These are phyloP conservation scores for Rhyacophila brunnea DNA, from an alignment of 1,140 invertebrate species.

Conservation along the genomic window DNA sequence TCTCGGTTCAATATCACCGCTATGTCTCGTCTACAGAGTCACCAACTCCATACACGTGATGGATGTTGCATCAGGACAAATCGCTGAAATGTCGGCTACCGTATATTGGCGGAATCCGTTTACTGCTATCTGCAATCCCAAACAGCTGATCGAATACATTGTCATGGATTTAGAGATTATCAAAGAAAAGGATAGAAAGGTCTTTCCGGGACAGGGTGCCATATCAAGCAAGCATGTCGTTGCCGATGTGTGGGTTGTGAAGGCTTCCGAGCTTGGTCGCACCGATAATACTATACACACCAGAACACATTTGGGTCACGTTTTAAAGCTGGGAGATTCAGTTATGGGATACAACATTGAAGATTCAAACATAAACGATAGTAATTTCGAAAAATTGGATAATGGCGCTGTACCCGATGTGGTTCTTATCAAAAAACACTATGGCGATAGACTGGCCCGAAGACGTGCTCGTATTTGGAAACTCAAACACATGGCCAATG, in stretches of 20 bases:
- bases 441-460: constrained; percentile 69
- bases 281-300: constrained; percentile 82
- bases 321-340: constrained; percentile 90
- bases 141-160: constrained; percentile 88
- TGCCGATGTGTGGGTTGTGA: constrained; percentile 92
- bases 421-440: constrained; percentile 91
- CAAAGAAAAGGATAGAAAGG: constrained; percentile 70
- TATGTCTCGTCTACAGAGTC: constrained; percentile 88
- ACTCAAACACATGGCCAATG: constrained; percentile 79
- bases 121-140: constrained; percentile 81
- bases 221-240: constrained; percentile 86
- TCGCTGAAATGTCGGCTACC: constrained; percentile 80
- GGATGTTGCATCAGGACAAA: constrained; percentile 88
- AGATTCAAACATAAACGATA: constrained; percentile 89
- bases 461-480: constrained; percentile 87
- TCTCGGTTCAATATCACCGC: constrained; percentile 87
- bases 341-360: constrained; percentile 88
- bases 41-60: constrained; percentile 90
- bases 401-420: constrained; percentile 79
- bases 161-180: constrained; percentile 94
- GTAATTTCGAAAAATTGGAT: constrained; percentile 81
- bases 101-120: constrained; percentile 89
- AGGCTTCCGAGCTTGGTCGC: constrained; percentile 83
- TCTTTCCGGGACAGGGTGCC: constrained; percentile 82
- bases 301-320: constrained; percentile 90